These are phyloP conservation scores for Entelurus aequoreus DNA, from an alignment of 2,113 vertebrate species.

Conservation along the genomic window DNA sequence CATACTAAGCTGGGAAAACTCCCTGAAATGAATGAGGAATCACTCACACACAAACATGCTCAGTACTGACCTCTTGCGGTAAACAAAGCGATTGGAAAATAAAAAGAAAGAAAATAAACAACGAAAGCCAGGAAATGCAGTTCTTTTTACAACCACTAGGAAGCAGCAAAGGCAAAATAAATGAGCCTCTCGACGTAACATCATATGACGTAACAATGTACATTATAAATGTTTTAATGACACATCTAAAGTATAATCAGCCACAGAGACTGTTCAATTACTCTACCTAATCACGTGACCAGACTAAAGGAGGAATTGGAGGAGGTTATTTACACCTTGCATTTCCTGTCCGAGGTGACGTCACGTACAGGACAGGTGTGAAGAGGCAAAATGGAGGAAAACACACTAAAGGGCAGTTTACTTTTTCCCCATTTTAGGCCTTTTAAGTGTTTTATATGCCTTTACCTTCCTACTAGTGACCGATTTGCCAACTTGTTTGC, in stretches of 20 bases:
- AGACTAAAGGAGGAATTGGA: conserved; percentile 4
- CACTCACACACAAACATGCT: not conserved
- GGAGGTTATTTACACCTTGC: conserved; percentile 21
- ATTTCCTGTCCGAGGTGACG: conserved; percentile 54
- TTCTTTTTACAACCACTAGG: conserved; percentile 15
- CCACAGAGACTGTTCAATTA: not conserved
- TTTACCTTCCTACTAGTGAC: no score
- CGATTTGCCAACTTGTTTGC: no score
- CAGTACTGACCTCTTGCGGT: conserved; percentile 14
- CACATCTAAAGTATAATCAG: no score
- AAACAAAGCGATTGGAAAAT: not conserved
- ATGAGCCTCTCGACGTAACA: conserved; percentile 9
- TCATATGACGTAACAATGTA: conserved; percentile 35
- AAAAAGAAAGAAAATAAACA: not conserved
- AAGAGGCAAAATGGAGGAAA: conserved; percentile 32
- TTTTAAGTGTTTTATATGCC: no score
- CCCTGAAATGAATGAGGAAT: no score
- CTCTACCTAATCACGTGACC: conserved; percentile 2
- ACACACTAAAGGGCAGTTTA: not conserved
- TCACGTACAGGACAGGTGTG: conserved; percentile 48
- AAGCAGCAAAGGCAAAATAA: conserved; percentile 23
- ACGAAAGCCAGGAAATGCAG: not conserved
- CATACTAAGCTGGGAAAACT: no score
- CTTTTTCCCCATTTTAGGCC: no score
- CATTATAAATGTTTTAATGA: conserved; percentile 15